phyloP scores from a whole-genome alignment of 1,140 invertebrate genomes.

The Ips nitidus region DNA sequence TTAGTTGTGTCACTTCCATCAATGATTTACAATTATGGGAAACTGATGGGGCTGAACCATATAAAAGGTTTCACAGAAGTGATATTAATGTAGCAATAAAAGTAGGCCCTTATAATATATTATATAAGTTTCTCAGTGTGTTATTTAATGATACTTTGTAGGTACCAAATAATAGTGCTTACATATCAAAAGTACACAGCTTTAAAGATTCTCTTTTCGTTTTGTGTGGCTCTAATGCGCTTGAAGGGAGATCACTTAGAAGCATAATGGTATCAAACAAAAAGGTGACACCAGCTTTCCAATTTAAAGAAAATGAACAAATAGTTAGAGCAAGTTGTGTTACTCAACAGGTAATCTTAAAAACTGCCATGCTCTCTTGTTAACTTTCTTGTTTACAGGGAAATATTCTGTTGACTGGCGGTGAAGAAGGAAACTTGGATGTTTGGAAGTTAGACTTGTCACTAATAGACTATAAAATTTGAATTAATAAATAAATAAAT shows the following conservation, averaged over 20 bases:
- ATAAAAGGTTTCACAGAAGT: slow-evolving; percentile 49
- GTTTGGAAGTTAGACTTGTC: slow-evolving; percentile 56
- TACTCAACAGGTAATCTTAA: slow-evolving; percentile 59
- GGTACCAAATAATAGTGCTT: slow-evolving; percentile 64
- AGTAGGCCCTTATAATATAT: slow-evolving; percentile 34
- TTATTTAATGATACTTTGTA: slow-evolving; percentile 40
- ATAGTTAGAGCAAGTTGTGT: slow-evolving; percentile 65
- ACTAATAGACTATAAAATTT: not conserved
- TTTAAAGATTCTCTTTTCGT: slow-evolving; percentile 56
- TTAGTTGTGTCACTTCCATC: slow-evolving; percentile 70
- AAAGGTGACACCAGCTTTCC: slow-evolving; percentile 56
- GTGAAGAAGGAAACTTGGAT: slow-evolving; percentile 65
- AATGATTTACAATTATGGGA: slow-evolving; percentile 72
- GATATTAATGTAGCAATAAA: slow-evolving; percentile 38
- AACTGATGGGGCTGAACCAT: slow-evolving; percentile 47
- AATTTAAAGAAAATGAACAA: slow-evolving; percentile 65
- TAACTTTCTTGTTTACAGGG: slow-evolving; percentile 53
- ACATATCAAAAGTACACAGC: slow-evolving; percentile 63
- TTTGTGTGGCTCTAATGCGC: slow-evolving; percentile 63
- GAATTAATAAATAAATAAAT: too few relatives aligned
- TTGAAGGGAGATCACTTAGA: slow-evolving; percentile 55
- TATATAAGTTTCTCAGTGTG: slow-evolving; percentile 17
- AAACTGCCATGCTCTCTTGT: not conserved
- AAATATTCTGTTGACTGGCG: slow-evolving; percentile 63
- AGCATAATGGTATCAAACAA: slow-evolving; percentile 58